Conservation (phyloP, 2,888 invertebrate species). For the Apamea monoglypha region DNA sequence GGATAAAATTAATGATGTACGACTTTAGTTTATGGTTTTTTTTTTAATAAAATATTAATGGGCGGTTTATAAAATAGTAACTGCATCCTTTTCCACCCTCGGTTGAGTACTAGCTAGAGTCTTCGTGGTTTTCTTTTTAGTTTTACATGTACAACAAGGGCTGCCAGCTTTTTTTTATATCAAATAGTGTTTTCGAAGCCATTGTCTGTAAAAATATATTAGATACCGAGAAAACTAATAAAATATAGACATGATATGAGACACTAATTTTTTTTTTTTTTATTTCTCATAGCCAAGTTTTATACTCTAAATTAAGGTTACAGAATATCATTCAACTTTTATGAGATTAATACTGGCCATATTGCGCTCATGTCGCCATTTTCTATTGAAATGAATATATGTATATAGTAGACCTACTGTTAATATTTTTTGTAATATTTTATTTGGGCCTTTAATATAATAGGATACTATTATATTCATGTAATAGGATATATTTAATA, state of each 20-base stretch:
- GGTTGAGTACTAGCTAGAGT: background rate
- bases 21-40: background rate
- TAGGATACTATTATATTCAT: background rate
- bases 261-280: too few relatives aligned
- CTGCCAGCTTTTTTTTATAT: too few relatives aligned
- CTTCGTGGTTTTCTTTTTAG: background rate
- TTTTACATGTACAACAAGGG: too few relatives aligned
- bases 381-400: background rate
- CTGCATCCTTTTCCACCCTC: slow-evolving; percentile 10
- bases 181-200: too few relatives aligned
- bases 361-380: background rate
- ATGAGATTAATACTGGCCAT: background rate
- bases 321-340: background rate
- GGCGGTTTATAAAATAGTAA: slow-evolving; percentile 23
- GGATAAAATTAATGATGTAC: slow-evolving; percentile 34
- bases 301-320: background rate
- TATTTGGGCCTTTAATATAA: background rate
- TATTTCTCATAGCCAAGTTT: background rate
- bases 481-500: background rate
- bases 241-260: too few relatives aligned
- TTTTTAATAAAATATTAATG: slow-evolving; percentile 27
- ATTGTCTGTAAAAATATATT: too few relatives aligned
- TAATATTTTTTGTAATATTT: background rate
- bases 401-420: too few relatives aligned
- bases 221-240: too few relatives aligned